phyloP scores from a whole-genome alignment of 1,140 invertebrate genomes.

The Colletes gigas region DNA sequence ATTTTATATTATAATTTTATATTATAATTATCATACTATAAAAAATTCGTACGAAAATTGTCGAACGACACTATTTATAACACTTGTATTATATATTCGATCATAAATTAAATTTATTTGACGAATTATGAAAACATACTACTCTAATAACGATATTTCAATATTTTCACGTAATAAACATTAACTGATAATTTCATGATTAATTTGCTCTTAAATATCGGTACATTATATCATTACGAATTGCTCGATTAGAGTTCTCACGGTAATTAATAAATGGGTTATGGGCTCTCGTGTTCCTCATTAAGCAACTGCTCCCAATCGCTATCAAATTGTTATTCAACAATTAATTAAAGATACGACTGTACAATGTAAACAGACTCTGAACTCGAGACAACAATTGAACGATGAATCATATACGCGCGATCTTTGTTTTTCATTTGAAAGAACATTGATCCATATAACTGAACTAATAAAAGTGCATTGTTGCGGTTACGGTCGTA shows the following conservation, averaged over 20 bases:
- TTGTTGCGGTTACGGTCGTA: neutral
- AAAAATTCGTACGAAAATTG: neutral
- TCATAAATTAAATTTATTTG: neutral
- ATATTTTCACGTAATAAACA: no score
- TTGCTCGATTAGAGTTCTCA: conserved; percentile 29
- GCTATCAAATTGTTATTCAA: conserved; percentile 30
- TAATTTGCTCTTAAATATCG: neutral
- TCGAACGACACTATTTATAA: conserved; percentile 6
- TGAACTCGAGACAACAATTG: conserved; percentile 41
- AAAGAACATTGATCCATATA: conserved; percentile 10
- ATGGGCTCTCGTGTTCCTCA: conserved; percentile 43
- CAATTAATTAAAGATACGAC: neutral
- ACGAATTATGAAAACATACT: neutral
- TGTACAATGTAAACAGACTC: conserved; percentile 22
- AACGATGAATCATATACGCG: conserved; percentile 51
- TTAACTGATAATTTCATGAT: neutral
- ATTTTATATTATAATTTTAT: conserved; percentile 7
- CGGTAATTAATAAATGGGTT: conserved; percentile 49
- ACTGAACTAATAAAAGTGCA: neutral
- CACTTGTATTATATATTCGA: neutral
- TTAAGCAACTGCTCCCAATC: conserved; percentile 43
- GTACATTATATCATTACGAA: neutral
- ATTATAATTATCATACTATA: neutral
- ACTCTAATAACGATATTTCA: neutral
- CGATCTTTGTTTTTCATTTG: conserved; percentile 25